Base-by-base conservation (phyloP, 2,113 vertebrate species). In the Galemys pyrenaicus region DNA sequence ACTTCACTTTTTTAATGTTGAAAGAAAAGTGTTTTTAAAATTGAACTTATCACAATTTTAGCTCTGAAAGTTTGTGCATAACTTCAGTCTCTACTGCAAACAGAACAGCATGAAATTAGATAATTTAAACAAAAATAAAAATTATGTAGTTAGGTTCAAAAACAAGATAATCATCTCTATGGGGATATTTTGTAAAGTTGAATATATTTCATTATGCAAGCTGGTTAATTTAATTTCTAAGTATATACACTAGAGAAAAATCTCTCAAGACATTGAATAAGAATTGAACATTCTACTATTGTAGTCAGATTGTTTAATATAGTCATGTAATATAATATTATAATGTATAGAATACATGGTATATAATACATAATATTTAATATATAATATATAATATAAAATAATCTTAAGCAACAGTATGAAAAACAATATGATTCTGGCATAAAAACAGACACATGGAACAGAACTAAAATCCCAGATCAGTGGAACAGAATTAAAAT, bases 91-190 rank as follows among this genome's bases (percentile, higher is more conserved):
- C 51, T 24, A 78, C 9, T 51, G 24, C 5, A 78, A 60, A 67
- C 5, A 75, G 15, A 44, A 17, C 54, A 67, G n/a, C 6, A 67
- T 84, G 32, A 89, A 41, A 74, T 37, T 44, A 90, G 75, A 81
- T 44, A 22, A 51, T 77, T 78, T 56, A 41, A 81, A 28, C 9
- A 71, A 84, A 92, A 91, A 58, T 60, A 41, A 75, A 85, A 95
- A 75, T 74, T 37, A 26, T 51, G 16, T 51, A 51, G 49, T 51
- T 0, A 44, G 5, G 3, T 62, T 79, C 32, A 77, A 70, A 95
- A 74, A 80, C 28, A 95, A 60, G 58, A 24, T 46, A 74, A 62
- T 44, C 7, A 12, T 70, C n/a, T 67, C 8, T 35, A 32, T 78
- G 37, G 16, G 26, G 84, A 46, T 56, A n/a, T 62, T 49, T 56